Conservation (phyloP, 1,140 invertebrate species). For the Lasaia peninsularis region DNA sequence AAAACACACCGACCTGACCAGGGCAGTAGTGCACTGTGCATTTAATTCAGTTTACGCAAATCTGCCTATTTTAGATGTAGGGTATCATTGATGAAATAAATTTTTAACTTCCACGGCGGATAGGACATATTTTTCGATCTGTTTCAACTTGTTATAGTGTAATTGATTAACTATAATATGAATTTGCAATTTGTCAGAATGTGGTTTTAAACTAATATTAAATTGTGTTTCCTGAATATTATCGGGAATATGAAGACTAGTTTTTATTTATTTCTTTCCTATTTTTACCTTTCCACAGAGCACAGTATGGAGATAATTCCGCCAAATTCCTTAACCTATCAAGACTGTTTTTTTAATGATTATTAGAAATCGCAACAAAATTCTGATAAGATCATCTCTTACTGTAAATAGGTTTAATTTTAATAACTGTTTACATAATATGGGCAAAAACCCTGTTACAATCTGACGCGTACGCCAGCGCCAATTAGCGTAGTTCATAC, state of each 20-base stretch:
- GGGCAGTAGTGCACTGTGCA: constrained; percentile 68
- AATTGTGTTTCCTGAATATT: constrained; percentile 51
- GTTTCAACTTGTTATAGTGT: constrained; percentile 56
- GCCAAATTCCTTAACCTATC: too few relatives aligned
- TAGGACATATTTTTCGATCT: constrained; percentile 66
- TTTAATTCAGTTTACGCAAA: constrained; percentile 44
- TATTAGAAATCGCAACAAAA: too few relatives aligned
- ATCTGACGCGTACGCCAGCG: too few relatives aligned
- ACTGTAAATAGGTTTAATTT: too few relatives aligned
- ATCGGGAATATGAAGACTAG: constrained; percentile 42
- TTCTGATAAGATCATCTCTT: too few relatives aligned
- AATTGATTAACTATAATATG: constrained; percentile 49
- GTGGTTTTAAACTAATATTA: constrained; percentile 72
- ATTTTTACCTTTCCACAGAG: too few relatives aligned
- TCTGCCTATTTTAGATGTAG: constrained; percentile 14
- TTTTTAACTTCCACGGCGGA: constrained; percentile 54
- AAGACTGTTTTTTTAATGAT: too few relatives aligned
- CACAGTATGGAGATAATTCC: too few relatives aligned
- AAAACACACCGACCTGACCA: constrained; percentile 80
- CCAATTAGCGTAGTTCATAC: too few relatives aligned
- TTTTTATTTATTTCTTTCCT: constrained; percentile 35
- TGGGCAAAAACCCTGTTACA: too few relatives aligned
- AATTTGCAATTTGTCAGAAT: constrained; percentile 67
- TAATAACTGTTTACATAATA: too few relatives aligned
- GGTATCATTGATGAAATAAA: constrained; percentile 34